phyloP scores from a whole-genome alignment of 1,140 invertebrate genomes.

The Drosophila subobscura region DNA sequence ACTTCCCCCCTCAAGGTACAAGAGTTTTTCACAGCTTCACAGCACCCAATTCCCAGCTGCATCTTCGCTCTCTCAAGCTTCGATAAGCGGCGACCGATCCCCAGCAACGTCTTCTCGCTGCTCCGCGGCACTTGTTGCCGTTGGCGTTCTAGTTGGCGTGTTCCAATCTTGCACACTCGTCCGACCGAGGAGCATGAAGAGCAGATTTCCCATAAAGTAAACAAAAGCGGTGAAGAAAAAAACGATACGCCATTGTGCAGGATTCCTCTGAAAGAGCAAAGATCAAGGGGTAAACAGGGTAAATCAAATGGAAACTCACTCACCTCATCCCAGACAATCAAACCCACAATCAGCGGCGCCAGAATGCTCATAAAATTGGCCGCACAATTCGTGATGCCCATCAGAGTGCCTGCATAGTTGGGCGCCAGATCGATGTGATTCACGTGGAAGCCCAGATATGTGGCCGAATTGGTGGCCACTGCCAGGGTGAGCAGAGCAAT shows the following conservation, averaged over 20 bases:
- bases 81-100: conserved; percentile 60
- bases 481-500: conserved; percentile 88
- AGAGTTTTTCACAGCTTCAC: conserved; percentile 55
- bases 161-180: conserved; percentile 88
- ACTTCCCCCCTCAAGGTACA: conserved; percentile 60
- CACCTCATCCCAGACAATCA: conserved; percentile 88
- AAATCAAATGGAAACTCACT: conserved; percentile 72
- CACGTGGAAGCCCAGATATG: conserved; percentile 89
- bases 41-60: conserved; percentile 18
- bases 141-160: conserved; percentile 63
- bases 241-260: conserved; percentile 88
- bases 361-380: conserved; percentile 90
- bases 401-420: conserved; percentile 89
- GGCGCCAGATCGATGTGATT: conserved; percentile 91
- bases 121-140: neutral
- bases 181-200: conserved; percentile 88
- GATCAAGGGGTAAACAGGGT: conserved; percentile 86
- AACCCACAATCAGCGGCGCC: conserved; percentile 87
- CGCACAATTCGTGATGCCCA: conserved; percentile 89
- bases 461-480: conserved; percentile 91
- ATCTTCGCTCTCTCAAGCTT: conserved; percentile 32
- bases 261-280: conserved; percentile 83
- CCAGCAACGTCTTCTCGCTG: conserved; percentile 4
- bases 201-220: conserved; percentile 88
- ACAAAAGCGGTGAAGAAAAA: conserved; percentile 90